Base-by-base conservation (phyloP, 2,113 vertebrate species). In the Oreochromis spilurus region DNA sequence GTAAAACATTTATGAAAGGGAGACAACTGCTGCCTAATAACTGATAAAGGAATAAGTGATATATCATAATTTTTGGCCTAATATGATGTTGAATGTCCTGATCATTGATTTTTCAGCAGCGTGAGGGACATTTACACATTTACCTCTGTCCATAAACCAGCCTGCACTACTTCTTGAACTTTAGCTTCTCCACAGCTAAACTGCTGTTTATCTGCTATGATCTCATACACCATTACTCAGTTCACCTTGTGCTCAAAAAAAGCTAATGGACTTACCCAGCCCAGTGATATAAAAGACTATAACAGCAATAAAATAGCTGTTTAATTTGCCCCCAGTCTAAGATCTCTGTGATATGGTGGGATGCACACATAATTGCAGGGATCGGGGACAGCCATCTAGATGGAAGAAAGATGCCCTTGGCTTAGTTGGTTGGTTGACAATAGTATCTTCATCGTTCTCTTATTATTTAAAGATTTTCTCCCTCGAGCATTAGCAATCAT, bases 391-490 rank as follows among this genome's bases (percentile, higher is more conserved):
- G 89, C 83, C 54, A 86, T 94, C 77, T 57, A 87, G 89, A 94
- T 94, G 72, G 24, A 82, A 24, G 34, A 77, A 83, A 89, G 85
- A 91, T 93, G 91, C 80, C 92, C 90, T 92, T 93, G 91, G 85
- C 83, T 88, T 52, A 54, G 38, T 17, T 90, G 48, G 55, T 87
- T 75, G 62, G 79, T 2, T 84, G 72, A 83, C 77, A 82, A 84
- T 40, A 80, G 21, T 24, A 54, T 83, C 50, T 45, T 34, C 72
- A 8, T 79, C 24, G 72, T 58, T 84, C 17, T 19, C 81, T 79
- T 29, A 21, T 80, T 54, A 58, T 83, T 91, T 70, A 85, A 53
- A 45, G 31, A 81, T 67, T 82, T 5, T 19, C 6, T 88, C 67
- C 50, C 13, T 62, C 17, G 24, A 50, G 50, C 36, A 54, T 79